Conservation (phyloP, 2,888 invertebrate genomes). For the Dromius quadrimaculatus region DNA sequence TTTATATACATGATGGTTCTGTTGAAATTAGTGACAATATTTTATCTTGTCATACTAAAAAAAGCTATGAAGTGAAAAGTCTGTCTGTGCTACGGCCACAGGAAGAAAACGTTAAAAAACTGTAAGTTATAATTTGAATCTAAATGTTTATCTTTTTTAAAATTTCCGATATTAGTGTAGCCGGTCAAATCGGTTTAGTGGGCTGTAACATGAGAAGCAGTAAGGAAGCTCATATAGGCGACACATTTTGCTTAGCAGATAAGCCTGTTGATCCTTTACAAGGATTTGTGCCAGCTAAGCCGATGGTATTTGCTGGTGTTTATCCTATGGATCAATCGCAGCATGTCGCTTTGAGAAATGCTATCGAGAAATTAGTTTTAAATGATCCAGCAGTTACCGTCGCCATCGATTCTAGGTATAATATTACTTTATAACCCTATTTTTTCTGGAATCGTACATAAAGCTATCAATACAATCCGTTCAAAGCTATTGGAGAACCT, state of each 20-base stretch:
- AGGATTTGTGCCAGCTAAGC: slow-evolving; percentile 77
- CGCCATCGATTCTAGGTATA: slow-evolving; percentile 82
- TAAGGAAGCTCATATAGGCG: slow-evolving; percentile 81
- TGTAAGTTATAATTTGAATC: slow-evolving; percentile 67
- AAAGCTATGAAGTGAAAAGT: slow-evolving; percentile 82
- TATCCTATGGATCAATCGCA: slow-evolving; percentile 94
- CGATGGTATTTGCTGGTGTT: slow-evolving; percentile 90
- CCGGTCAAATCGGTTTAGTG: slow-evolving; percentile 95
- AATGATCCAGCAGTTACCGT: slow-evolving; percentile 95
- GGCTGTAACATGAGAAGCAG: slow-evolving; percentile 83
- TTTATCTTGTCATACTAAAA: slow-evolving; percentile 77
- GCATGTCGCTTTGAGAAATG: slow-evolving; percentile 77
- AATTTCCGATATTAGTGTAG: slow-evolving; percentile 67
- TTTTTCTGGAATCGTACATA: no score
- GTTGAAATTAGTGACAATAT: slow-evolving; percentile 82
- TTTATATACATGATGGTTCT: slow-evolving; percentile 83
- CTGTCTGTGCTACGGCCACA: slow-evolving; percentile 85
- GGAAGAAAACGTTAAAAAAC: slow-evolving; percentile 73
- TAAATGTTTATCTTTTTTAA: slow-evolving; percentile 15
- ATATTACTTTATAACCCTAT: no score
- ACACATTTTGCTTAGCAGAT: slow-evolving; percentile 75
- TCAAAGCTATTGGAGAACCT: no score
- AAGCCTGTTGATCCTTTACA: slow-evolving; percentile 71
- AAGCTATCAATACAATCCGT: no score
- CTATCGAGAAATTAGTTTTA: slow-evolving; percentile 91